Evolutionary conservation across 1,140 invertebrate genomes (phyloP).

Genomic region (Caerostris extrusa): DNA sequence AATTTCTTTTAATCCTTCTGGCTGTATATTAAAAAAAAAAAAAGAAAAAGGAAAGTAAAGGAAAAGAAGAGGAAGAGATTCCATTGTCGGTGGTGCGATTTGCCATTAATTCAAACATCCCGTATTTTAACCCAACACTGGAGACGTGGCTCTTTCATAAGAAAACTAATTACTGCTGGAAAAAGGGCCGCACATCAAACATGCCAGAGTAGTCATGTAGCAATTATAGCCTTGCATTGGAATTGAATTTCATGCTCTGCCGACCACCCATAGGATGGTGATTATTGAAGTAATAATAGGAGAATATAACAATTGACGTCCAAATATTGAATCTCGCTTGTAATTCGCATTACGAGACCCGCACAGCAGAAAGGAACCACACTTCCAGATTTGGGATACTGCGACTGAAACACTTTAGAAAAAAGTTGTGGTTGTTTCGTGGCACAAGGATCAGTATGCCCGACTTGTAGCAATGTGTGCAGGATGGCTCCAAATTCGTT

Average conservation of each 20-base stretch:
- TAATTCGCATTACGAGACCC: background rate
- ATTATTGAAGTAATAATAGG: conserved; percentile 39
- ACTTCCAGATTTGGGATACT: background rate
- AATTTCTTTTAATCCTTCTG: background rate
- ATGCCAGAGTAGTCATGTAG: conserved; percentile 27
- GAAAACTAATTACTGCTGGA: conserved; percentile 39
- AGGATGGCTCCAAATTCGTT: no score
- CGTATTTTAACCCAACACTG: conserved; percentile 27
- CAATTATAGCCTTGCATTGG: conserved; percentile 32
- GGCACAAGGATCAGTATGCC: no score
- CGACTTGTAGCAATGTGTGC: no score
- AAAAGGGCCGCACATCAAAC: background rate
- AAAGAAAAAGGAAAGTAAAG: no score
- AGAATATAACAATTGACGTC: conserved; percentile 34
- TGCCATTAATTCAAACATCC: conserved; percentile 16
- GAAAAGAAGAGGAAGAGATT: background rate
- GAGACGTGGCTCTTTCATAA: conserved; percentile 8
- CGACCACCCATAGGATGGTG: conserved; percentile 25
- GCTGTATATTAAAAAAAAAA: background rate
- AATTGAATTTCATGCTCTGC: conserved; percentile 53
- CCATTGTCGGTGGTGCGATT: background rate
- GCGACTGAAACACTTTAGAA: background rate
- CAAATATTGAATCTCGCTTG: conserved; percentile 30
- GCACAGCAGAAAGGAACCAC: background rate
- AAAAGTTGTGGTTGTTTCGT: no score